A percentile compares a stretch with the other conserved stretches of the same genome.
phyloP scores from a whole-genome alignment of 2,797 vertebrate genomes.

The Apogon talboti region DNA sequence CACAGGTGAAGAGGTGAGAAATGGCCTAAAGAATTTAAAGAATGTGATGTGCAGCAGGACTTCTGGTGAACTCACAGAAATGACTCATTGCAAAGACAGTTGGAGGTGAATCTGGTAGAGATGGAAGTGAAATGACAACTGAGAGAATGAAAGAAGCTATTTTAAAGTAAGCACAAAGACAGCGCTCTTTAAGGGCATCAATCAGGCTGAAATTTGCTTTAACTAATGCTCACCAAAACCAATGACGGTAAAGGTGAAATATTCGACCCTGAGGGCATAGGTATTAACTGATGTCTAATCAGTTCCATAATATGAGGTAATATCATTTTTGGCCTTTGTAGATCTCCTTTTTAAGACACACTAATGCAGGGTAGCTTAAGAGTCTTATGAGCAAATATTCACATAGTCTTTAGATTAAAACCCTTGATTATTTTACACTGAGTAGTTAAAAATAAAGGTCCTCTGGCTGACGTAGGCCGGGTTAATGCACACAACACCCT shows the following conservation, averaged over 20 bases:
- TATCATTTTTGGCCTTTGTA: neutral
- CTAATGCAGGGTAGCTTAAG: neutral
- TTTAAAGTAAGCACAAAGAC: too few relatives aligned
- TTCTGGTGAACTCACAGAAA: too few relatives aligned
- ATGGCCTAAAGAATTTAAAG: too few relatives aligned
- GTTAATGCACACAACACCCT: conserved; percentile 26
- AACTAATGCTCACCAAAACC: too few relatives aligned
- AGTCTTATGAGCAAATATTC: neutral
- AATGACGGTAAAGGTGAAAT: neutral
- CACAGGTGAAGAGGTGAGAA: too few relatives aligned
- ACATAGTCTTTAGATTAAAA: neutral
- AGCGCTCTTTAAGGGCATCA: too few relatives aligned
- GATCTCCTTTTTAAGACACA: neutral
- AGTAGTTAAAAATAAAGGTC: conserved; percentile 13
- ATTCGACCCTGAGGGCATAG: neutral
- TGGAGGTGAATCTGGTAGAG: too few relatives aligned
- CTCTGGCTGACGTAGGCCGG: conserved; percentile 16
- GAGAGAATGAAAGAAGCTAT: too few relatives aligned
- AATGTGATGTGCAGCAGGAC: too few relatives aligned
- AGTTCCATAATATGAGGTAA: neutral
- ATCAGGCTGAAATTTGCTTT: too few relatives aligned
- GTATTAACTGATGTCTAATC: neutral
- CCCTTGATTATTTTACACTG: neutral
- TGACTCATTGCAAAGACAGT: too few relatives aligned
- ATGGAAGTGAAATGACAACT: too few relatives aligned